These are phyloP conservation scores for Murina feae DNA, from an alignment of 2,113 vertebrate genomes.

Conservation along the genomic window DNA sequence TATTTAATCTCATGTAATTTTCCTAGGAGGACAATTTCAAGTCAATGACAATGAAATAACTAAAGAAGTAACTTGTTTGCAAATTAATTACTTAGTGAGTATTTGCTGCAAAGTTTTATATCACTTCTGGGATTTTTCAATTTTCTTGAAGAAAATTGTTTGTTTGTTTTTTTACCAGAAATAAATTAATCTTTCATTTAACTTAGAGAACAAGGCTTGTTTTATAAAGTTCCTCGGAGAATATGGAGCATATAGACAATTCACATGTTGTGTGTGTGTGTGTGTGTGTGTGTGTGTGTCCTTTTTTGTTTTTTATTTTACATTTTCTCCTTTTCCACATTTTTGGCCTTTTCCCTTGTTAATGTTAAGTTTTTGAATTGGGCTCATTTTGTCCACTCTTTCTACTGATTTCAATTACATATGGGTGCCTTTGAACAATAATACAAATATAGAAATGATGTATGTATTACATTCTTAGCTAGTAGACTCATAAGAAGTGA, in stretches of 20 bases:
- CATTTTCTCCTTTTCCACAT: neutral
- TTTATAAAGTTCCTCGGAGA: conserved; percentile 18
- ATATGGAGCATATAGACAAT: neutral
- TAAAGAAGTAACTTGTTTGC: conserved; percentile 29
- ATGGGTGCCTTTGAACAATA: neutral
- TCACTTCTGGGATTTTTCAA: conserved; percentile 34
- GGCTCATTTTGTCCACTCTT: neutral
- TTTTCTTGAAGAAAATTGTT: conserved; percentile 44
- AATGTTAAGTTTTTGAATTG: neutral
- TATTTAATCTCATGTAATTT: conserved; percentile 33
- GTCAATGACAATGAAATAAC: conserved; percentile 34
- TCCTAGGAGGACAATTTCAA: conserved; percentile 27
- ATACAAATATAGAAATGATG: neutral
- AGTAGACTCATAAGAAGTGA: neutral
- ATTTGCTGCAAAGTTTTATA: conserved; percentile 41
- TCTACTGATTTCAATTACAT: neutral
- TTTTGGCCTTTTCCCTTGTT: neutral
- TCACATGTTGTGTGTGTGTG: neutral
- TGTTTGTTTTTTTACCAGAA: conserved; percentile 36
- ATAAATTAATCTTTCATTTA: conserved; percentile 34
- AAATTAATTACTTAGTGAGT: conserved; percentile 50
- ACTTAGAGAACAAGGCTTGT: neutral
- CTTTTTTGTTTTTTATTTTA: neutral
- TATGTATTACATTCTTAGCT: neutral
- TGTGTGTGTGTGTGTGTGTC: neutral